These are phyloP conservation scores for Sisyra terminalis DNA, from an alignment of 2,888 invertebrate species.

Conservation along the genomic window DNA sequence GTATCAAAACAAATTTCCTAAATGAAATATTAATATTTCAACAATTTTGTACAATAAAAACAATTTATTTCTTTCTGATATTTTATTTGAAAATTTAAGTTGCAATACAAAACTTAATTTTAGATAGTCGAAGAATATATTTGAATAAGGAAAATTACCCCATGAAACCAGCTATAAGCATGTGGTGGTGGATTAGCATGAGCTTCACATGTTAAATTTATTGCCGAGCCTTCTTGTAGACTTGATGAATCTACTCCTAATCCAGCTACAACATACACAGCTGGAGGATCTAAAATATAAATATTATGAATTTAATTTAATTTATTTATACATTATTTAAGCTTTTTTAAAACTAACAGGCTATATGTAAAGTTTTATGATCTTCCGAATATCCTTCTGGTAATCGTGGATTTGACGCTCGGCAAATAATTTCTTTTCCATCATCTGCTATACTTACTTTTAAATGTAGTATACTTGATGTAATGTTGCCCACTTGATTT, in stretches of 20 bases:
- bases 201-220: conserved; percentile 61
- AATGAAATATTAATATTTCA: too few species aligned
- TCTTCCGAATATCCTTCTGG: conserved; percentile 67
- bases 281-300: conserved; percentile 49
- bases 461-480: conserved; percentile 58
- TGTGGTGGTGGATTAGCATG: conserved; percentile 60
- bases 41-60: too few species aligned
- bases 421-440: conserved; percentile 64
- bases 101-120: background rate
- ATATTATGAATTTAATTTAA: too few species aligned
- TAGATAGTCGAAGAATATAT: background rate
- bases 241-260: conserved; percentile 36
- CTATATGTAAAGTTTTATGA: conserved; percentile 57
- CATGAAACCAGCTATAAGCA: conserved; percentile 63
- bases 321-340: too few species aligned
- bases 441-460: conserved; percentile 64
- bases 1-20: too few species aligned
- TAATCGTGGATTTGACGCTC: conserved; percentile 77
- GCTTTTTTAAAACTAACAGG: conserved; percentile 50
- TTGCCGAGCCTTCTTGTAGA: conserved; percentile 52
- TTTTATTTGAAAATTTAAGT: background rate
- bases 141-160: conserved; percentile 39
- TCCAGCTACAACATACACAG: conserved; percentile 43
- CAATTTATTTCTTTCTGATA: too few species aligned
- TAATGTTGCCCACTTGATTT: conserved; percentile 17